Base-by-base conservation (phyloP, 2,888 invertebrate species). In the Caenorhabditis afra region DNA sequence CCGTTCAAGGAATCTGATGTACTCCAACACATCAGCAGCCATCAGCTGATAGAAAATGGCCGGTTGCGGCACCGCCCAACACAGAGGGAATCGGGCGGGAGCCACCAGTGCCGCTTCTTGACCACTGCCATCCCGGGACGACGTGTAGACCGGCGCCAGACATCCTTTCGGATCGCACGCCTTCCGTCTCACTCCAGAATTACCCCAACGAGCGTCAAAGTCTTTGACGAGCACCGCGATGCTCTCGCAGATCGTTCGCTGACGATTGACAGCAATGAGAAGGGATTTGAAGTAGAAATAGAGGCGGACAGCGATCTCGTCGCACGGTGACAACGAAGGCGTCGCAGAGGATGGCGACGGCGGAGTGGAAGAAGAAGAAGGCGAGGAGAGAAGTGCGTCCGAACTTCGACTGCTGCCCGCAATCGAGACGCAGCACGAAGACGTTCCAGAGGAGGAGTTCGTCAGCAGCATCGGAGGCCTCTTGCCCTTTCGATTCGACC, bases 11-110 rank as follows among this genome's bases (percentile, higher is more conserved):
- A 82, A 81, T n/a, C 59, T 55, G 49, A 84, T 53, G 55, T 82
- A 82, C 20, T 71, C 74, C 35, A 68, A 41, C 35, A 82, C 68
- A 41, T 74, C 71, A 39, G 22, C 57, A 5, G 66, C 65, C 74
- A 82, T 57, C 35, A 82, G 44, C 12, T 74, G 57, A 62, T 82
- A 75, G 53, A 79, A 78, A 8, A 82, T 82, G 0, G 75, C 79
- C 20, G 84, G 82, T 62, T 84, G 84, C n/a, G 84, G 84, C 2
- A 78, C 76, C 12, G 81, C 79, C 84, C 84, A 84, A 44, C 67
- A 80, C 12, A 68, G 44, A 3, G 77, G 79, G 35, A 76, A 79
- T 12, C 57, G 53, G 0, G 65, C 71, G 3, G 68, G 70, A n/a
- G 20, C 16, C 11, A 67, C 58, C 20, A 67, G 22, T 50, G 52